A percentile compares a stretch with the other conserved stretches of the same genome.
These are phyloP conservation scores for Scytalopus superciliaris DNA, from an alignment of 2,113 vertebrate genomes.

Conservation along the genomic window DNA sequence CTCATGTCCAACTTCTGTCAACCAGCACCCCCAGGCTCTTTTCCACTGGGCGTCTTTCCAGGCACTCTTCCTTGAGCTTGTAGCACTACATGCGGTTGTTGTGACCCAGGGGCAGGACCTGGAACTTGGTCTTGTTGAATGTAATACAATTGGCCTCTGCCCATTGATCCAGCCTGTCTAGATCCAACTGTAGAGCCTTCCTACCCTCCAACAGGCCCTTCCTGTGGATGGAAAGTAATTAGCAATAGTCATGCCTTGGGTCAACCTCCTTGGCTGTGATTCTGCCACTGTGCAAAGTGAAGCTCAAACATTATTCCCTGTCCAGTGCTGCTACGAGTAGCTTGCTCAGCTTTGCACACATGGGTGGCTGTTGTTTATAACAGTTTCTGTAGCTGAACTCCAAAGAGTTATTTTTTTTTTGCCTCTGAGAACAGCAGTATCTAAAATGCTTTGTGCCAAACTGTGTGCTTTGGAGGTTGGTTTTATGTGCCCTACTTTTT, in stretches of 20 bases:
- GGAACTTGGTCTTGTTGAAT: not conserved
- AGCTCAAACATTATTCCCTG: not conserved
- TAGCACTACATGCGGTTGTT: not conserved
- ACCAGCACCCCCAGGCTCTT: not conserved
- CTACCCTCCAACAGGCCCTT: not conserved
- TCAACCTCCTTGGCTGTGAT: fast-evolving
- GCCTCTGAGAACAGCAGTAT: not conserved
- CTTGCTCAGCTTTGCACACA: not conserved
- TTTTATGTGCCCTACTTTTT: not conserved
- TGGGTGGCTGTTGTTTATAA: not conserved
- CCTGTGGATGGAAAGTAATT: not conserved
- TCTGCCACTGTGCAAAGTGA: not conserved
- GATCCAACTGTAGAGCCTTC: not conserved
- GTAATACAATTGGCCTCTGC: not conserved
- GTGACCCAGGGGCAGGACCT: not conserved
- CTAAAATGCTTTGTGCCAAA: not conserved
- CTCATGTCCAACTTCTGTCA: not conserved
- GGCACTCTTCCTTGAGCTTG: not conserved
- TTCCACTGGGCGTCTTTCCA: not conserved
- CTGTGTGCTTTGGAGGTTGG: not conserved
- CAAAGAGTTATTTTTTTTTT: not conserved
- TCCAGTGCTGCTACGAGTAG: not conserved
- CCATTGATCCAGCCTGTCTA: not conserved
- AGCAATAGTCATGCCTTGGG: not conserved
- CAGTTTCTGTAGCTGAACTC: not conserved